Base-by-base conservation (phyloP, 2,888 invertebrate species). In the Ophraella communa region DNA sequence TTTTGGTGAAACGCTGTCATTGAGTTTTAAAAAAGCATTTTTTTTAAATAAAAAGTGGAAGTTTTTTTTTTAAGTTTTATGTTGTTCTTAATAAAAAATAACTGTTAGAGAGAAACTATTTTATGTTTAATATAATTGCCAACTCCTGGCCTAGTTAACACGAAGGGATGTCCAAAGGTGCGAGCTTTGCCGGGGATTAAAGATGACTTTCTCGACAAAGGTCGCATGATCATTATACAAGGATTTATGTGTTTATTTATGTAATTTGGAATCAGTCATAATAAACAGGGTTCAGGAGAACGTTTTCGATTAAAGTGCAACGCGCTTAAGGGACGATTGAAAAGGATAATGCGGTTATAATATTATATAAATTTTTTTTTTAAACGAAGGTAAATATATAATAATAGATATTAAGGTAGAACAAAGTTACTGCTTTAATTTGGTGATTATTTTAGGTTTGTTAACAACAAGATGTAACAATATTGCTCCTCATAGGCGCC, bases 231-330 rank as follows among this genome's bases (percentile, higher is more conserved):
- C 59, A 51, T 59, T 59, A 59, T 33, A 39, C 51, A 21, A 51
- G 59, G 59, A 59, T 59, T 59, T 59, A 59, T 59, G 39, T 59
- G 51, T 59, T 59, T 59, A 59, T 59, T 59, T 59, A 59, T 59
- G 59, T 59, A 51, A 59, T 59, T 59, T 21, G 39, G 51, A 39
- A 59, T 59, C 59, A 59, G 51, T 59, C 59, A 59, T 51, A 59
- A 59, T 59, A 39, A 51, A 42, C 51, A 35, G 42, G 27, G 49
- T 58, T 39, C 24, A 59, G 17, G 39, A 17, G 33, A 18, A 21
- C 11, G 39, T 8, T 21, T 35, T 33, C 59, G 27, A 59, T 39
- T 51, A 42, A 59, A 51, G 27, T 35, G 51, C 30, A 49, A 24
- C 21, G 44, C 33, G 56, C 47, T 23, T 45, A n/a, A 21, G 23